These are phyloP conservation scores for Drosophila testacea DNA, from an alignment of 2,888 invertebrate genomes.

Conservation along the genomic window DNA sequence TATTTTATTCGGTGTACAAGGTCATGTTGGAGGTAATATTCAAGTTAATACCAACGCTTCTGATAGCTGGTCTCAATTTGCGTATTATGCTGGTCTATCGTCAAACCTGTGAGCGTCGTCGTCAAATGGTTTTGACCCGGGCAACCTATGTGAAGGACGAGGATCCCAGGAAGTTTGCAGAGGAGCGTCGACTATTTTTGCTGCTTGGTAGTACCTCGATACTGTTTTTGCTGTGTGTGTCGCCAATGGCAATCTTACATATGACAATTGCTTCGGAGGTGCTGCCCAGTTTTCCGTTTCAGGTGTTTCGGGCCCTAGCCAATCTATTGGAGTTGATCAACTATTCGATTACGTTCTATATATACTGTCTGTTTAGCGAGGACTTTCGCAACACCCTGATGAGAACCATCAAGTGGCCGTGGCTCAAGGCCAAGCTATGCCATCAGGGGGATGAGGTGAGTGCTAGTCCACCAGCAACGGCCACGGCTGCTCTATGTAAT, in stretches of 20 bases:
- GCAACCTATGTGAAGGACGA: constrained; percentile 86
- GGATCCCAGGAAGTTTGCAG: constrained; percentile 89
- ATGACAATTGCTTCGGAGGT: constrained; percentile 89
- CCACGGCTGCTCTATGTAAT: constrained; percentile 40
- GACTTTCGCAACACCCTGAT: constrained; percentile 90
- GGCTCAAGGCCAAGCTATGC: constrained; percentile 83
- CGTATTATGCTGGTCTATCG: constrained; percentile 89
- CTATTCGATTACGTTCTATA: constrained; percentile 92
- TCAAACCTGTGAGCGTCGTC: constrained; percentile 88
- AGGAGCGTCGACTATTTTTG: constrained; percentile 88
- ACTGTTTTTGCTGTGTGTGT: constrained; percentile 89
- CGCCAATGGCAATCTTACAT: constrained; percentile 90
- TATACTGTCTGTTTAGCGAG: constrained; percentile 91
- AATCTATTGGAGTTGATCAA: constrained; percentile 91
- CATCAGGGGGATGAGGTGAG: constrained; percentile 83
- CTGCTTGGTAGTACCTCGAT: constrained; percentile 89
- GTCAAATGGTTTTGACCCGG: constrained; percentile 88
- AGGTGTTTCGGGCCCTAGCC: constrained; percentile 90
- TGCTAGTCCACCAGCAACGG: constrained; percentile 59
- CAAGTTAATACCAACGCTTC: constrained; percentile 89
- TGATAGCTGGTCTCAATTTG: constrained; percentile 88
- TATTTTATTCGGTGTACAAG: constrained; percentile 88
- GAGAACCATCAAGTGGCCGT: constrained; percentile 88
- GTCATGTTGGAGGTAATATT: constrained; percentile 88
- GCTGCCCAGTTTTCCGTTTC: constrained; percentile 88